phyloP scores from a whole-genome alignment of 2,797 vertebrate species.

The Rallus crepitans region DNA sequence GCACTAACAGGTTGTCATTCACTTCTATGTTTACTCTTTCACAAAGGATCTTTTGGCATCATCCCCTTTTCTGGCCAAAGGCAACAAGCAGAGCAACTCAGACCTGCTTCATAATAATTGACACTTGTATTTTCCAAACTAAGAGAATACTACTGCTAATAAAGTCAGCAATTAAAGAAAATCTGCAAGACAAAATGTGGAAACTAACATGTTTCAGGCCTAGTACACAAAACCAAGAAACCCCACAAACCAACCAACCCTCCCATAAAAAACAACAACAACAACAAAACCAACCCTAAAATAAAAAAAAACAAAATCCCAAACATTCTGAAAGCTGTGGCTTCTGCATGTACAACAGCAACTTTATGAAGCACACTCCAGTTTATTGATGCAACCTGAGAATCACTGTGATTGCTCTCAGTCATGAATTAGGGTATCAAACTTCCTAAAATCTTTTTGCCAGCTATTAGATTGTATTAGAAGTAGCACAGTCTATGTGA shows the following conservation, averaged over 20 bases:
- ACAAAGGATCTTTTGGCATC: not conserved
- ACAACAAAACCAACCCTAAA: too few relatives aligned
- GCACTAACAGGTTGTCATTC: not conserved
- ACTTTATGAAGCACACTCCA: not conserved
- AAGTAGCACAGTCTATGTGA: not conserved
- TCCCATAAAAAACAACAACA: not conserved
- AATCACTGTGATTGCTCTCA: not conserved
- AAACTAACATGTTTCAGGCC: not conserved
- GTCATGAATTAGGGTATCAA: not conserved
- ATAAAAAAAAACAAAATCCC: not conserved
- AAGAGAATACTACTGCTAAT: not conserved
- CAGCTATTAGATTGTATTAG: not conserved
- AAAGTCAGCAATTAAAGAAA: not conserved
- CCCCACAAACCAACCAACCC: rapidly evolving
- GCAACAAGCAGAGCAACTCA: not conserved
- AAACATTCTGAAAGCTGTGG: not conserved
- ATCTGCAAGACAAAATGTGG: not conserved
- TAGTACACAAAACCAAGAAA: not conserved
- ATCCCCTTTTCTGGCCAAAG: not conserved
- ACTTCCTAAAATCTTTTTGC: not conserved
- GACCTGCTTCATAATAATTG: not conserved
- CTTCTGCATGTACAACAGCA: not conserved
- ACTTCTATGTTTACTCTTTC: not conserved
- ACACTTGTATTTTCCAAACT: not conserved
- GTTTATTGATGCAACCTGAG: not conserved